Percentiles rank a stretch among this genome's conserved stretches.
Conservation (phyloP, 2,113 vertebrate species). For the Cisticola juncidis region DNA sequence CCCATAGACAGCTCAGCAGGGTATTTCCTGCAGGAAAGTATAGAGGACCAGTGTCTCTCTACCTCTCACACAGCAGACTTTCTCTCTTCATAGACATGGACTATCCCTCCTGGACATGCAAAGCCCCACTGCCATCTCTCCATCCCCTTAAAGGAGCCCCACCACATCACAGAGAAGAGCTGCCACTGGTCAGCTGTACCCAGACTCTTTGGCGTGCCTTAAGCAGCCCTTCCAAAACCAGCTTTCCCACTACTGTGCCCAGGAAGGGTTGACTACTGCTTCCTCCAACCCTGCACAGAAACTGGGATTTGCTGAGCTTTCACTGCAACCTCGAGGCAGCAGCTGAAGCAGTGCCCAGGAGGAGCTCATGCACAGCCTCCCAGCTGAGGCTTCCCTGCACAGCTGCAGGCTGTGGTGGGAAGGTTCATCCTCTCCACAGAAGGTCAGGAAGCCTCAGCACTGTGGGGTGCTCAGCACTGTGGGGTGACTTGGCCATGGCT, state of each 20-base stretch:
- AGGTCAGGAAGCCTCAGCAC: neutral
- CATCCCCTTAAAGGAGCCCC: neutral
- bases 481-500: fast-evolving
- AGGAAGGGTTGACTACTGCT: neutral
- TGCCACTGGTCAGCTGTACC: neutral
- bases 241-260: fast-evolving
- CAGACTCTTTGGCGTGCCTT: neutral
- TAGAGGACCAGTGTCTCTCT: neutral
- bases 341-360: neutral
- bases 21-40: neutral
- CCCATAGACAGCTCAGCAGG: neutral
- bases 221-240: neutral
- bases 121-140: neutral
- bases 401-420: neutral
- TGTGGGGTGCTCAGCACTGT: fast-evolving
- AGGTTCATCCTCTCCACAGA: neutral
- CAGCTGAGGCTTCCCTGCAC: neutral
- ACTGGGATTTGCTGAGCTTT: neutral
- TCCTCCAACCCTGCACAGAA: neutral
- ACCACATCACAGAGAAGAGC: neutral
- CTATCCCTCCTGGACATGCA: neutral
- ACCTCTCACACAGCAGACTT: neutral
- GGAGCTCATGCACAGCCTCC: neutral
- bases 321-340: neutral
- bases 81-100: neutral